phyloP scores from a whole-genome alignment of 1,140 invertebrate genomes.

The Rhopalosiphum maidis region DNA sequence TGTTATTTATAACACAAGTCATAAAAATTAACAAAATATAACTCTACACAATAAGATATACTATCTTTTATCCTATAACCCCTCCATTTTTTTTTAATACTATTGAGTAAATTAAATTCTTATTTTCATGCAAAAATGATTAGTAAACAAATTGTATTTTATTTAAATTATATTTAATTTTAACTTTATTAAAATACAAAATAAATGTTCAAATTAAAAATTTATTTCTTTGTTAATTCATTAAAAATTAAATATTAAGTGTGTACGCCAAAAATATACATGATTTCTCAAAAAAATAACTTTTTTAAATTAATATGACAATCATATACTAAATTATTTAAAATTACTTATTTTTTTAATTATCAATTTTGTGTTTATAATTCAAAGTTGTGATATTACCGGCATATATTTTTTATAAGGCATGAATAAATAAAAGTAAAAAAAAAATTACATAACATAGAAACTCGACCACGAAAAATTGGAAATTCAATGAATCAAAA shows the following conservation, averaged over 20 bases:
- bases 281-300: conserved; percentile 17
- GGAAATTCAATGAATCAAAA: conserved; percentile 2
- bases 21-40: not conserved
- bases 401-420: not conserved
- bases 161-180: not conserved
- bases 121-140: not conserved
- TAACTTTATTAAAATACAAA: not conserved
- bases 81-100: not conserved
- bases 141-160: not conserved
- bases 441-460: conserved; percentile 3
- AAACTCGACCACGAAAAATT: not conserved
- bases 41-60: not conserved
- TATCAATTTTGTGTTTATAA: not conserved
- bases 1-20: not conserved
- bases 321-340: conserved; percentile 7
- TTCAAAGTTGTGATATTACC: not conserved
- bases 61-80: too few species aligned
- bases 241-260: conserved; percentile 3
- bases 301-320: not conserved
- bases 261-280: conserved; percentile 44
- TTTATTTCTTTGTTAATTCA: not conserved
- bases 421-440: not conserved
- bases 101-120: not conserved
- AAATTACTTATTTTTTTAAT: conserved; percentile 12
- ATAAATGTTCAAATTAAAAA: not conserved